Conservation (phyloP, 2,113 vertebrate species). For the Bos indicus region DNA sequence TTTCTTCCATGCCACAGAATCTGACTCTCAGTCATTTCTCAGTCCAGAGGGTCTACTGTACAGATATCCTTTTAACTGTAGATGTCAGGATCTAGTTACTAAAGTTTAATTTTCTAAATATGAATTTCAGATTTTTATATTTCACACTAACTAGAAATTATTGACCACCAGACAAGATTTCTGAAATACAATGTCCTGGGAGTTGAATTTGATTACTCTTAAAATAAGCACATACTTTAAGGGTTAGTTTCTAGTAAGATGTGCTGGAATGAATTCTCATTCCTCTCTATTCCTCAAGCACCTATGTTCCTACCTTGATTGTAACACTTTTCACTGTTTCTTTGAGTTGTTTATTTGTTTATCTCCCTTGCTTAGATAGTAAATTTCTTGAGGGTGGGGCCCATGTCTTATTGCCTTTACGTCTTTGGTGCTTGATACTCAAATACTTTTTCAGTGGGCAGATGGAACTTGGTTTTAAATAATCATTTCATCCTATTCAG, state of each 20-base stretch:
- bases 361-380: slow-evolving; percentile 7
- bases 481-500: slow-evolving; percentile 56
- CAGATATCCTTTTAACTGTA: slow-evolving; percentile 41
- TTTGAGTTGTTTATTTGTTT: background rate
- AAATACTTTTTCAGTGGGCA: slow-evolving; percentile 31
- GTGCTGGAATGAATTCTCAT: slow-evolving; percentile 45
- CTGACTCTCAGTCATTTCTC: slow-evolving; percentile 30
- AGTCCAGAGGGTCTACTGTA: slow-evolving; percentile 26
- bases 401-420: background rate
- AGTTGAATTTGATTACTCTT: slow-evolving; percentile 4
- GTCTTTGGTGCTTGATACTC: slow-evolving; percentile 40
- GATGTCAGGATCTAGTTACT: background rate
- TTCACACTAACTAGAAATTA: slow-evolving; percentile 15
- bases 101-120: slow-evolving; percentile 35
- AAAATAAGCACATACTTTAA: slow-evolving; percentile 45
- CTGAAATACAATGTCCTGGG: slow-evolving; percentile 7
- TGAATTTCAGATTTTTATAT: slow-evolving; percentile 43
- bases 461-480: slow-evolving; percentile 48
- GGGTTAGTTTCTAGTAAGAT: slow-evolving; percentile 34
- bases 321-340: slow-evolving; percentile 27
- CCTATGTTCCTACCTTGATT: slow-evolving; percentile 16
- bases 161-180: slow-evolving; percentile 4
- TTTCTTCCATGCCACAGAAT: background rate
- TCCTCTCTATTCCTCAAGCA: slow-evolving; percentile 18
- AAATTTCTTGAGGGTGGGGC: slow-evolving; percentile 17